Evolutionary conservation across 2,113 vertebrate genomes (phyloP).

Genomic region (Myotis yumanensis): DNA sequence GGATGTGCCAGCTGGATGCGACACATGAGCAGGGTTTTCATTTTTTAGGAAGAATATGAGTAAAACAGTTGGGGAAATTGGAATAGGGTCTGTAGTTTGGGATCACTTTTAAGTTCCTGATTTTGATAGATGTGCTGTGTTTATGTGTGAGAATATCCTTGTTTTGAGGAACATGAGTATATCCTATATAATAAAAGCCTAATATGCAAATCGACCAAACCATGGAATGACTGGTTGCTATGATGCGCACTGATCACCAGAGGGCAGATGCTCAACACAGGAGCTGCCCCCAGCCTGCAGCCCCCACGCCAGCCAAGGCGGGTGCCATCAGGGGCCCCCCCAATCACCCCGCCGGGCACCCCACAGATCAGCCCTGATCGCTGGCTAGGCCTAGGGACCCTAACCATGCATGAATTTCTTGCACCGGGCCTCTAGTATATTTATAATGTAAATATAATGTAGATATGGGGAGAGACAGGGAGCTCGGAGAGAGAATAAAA

Average conservation of each 20-base stretch:
- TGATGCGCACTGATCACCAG: no score
- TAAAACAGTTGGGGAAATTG: neutral
- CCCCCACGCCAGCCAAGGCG: no score
- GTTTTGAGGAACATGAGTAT: neutral
- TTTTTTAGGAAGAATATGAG: neutral
- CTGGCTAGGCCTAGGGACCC: no score
- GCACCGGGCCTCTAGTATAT: neutral
- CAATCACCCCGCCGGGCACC: no score
- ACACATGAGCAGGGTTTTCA: rapidly evolving
- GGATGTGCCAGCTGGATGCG: rapidly evolving
- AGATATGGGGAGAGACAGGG: neutral
- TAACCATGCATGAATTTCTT: no score
- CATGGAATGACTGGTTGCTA: no score
- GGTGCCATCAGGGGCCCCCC: no score
- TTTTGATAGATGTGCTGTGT: neutral
- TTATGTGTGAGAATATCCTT: neutral
- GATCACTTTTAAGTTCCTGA: neutral
- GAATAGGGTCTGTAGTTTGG: neutral
- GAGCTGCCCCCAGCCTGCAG: no score
- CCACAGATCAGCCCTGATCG: no score
- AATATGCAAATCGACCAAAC: no score
- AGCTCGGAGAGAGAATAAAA: neutral
- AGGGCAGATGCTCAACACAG: no score
- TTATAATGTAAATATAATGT: neutral
- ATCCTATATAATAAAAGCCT: no score